Evolutionary conservation across 1,140 invertebrate species (phyloP).

Genomic region (Amyelois transitella): DNA sequence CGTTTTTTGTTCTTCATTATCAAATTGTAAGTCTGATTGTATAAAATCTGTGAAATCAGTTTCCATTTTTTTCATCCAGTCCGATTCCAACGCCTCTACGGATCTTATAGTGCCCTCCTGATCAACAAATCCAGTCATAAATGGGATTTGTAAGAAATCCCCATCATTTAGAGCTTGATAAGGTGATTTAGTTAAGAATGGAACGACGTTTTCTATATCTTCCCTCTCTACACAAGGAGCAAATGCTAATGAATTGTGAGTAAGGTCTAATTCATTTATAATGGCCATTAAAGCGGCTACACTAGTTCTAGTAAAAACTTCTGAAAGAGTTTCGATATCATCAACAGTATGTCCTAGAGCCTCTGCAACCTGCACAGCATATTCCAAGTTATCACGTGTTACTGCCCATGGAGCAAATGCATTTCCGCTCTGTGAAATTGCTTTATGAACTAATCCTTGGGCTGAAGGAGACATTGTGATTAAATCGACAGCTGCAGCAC

Average conservation of each 20-base stretch:
- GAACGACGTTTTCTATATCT: slow-evolving; percentile 28
- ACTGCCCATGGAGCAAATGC: slow-evolving; percentile 71
- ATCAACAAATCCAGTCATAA: slow-evolving; percentile 57
- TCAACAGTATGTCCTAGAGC: slow-evolving; percentile 45
- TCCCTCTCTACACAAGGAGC: slow-evolving; percentile 53
- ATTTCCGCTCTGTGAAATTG: slow-evolving; percentile 71
- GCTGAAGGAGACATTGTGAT: slow-evolving; percentile 51
- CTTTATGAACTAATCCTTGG: slow-evolving; percentile 66
- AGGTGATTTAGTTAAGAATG: slow-evolving; percentile 48
- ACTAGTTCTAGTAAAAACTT: slow-evolving; percentile 47
- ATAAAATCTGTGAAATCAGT: slow-evolving; percentile 44
- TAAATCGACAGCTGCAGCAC: slow-evolving; percentile 94
- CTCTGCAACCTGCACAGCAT: slow-evolving; percentile 48
- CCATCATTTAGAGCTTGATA: slow-evolving; percentile 35
- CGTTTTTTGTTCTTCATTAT: slow-evolving; percentile 22
- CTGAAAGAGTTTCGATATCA: slow-evolving; percentile 36
- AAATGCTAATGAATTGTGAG: slow-evolving; percentile 53
- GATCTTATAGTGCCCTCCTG: slow-evolving; percentile 59
- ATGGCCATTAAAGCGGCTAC: slow-evolving; percentile 51
- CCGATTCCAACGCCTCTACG: slow-evolving; percentile 31
- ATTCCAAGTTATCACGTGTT: slow-evolving; percentile 44
- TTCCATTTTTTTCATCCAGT: slow-evolving; percentile 54
- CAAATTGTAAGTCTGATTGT: slow-evolving; percentile 49
- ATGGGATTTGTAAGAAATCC: slow-evolving; percentile 42
- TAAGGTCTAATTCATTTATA: slow-evolving; percentile 54